Percentiles rank a stretch among this genome's conserved stretches.
phyloP scores from a whole-genome alignment of 2,113 vertebrate genomes.

The Calyptomena viridis region DNA sequence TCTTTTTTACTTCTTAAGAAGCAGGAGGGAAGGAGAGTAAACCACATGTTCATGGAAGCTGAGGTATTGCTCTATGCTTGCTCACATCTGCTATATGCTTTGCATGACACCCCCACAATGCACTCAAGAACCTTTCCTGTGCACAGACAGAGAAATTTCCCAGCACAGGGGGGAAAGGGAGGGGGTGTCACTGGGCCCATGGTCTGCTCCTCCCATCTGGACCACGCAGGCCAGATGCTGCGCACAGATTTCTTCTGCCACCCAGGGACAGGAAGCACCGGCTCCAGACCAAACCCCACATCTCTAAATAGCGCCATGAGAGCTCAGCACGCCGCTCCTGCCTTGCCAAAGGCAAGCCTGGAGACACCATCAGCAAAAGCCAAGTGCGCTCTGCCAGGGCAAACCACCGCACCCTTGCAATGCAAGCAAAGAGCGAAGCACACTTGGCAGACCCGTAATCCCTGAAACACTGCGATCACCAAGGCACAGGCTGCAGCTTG shows the following conservation, averaged over 20 bases:
- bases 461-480: rapidly evolving
- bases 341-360: background rate
- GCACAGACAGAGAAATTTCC: background rate
- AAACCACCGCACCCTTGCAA: background rate
- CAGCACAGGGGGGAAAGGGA: background rate
- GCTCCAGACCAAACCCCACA: background rate
- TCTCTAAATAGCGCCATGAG: background rate
- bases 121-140: background rate
- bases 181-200: background rate
- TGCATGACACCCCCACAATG: background rate
- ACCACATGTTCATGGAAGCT: background rate
- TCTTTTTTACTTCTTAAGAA: background rate
- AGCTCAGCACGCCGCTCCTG: background rate
- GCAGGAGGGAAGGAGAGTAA: background rate
- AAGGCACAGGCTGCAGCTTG: background rate
- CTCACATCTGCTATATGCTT: background rate
- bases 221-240: background rate
- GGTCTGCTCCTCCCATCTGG: background rate
- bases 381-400: background rate
- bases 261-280: background rate
- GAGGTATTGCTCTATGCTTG: background rate
- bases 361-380: background rate
- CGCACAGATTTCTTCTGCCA: background rate
- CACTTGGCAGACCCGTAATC: background rate
- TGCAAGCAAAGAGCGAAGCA: background rate